Percentiles rank a stretch among this genome's conserved stretches.
Conservation (phyloP, 1,140 invertebrate species). For the Brachionus manjavacas region DNA sequence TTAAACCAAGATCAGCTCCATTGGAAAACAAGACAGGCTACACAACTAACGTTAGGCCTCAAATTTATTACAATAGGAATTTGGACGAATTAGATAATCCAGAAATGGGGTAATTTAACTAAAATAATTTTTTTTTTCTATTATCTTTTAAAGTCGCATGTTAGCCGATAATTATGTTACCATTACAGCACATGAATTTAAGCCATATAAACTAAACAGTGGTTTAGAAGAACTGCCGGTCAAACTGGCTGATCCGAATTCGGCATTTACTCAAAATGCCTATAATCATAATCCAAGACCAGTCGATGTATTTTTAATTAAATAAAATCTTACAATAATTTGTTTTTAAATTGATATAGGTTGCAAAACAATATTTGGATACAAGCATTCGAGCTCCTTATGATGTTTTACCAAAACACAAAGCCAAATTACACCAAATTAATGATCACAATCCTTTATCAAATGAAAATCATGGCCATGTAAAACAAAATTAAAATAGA, state of each 20-base stretch:
- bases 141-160: neutral
- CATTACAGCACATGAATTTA: neutral
- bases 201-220: neutral
- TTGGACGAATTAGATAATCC: slow-evolving; percentile 36
- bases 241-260: neutral
- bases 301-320: neutral
- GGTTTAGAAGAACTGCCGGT: neutral
- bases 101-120: slow-evolving; percentile 15
- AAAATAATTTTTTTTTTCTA: neutral
- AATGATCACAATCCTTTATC: slow-evolving; percentile 22
- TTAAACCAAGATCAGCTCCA: slow-evolving; percentile 5
- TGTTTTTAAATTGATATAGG: neutral
- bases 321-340: neutral
- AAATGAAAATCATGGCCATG: slow-evolving; percentile 25
- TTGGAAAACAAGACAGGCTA: slow-evolving; percentile 13
- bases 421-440: neutral
- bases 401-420: slow-evolving; percentile 31
- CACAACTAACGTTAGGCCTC: neutral
- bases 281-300: slow-evolving; percentile 16
- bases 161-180: slow-evolving; percentile 9
- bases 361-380: neutral
- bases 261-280: slow-evolving; percentile 9
- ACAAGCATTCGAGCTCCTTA: slow-evolving; percentile 7
- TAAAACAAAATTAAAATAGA: neutral
- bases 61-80: neutral